These are phyloP conservation scores for Macropus fuliginosus DNA, from an alignment of 2,797 vertebrate genomes.

Conservation along the genomic window DNA sequence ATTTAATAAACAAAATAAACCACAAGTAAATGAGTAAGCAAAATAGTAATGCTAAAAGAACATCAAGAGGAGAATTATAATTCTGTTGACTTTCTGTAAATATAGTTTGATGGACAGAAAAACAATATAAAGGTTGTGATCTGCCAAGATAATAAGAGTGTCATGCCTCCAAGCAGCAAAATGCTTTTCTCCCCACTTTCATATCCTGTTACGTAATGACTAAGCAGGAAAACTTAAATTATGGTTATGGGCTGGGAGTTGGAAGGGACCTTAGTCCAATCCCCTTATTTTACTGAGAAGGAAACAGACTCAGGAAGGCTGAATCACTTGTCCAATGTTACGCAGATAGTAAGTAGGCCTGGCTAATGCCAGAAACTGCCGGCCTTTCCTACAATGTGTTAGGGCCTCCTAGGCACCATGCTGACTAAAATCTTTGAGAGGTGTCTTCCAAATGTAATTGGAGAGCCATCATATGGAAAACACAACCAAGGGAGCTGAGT, in stretches of 20 bases:
- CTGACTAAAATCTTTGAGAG: neutral
- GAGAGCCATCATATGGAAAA: neutral
- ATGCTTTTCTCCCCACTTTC: neutral
- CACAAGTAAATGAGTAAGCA: neutral
- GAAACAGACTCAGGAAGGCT: neutral
- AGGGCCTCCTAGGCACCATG: neutral
- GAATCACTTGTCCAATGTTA: neutral
- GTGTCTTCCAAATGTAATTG: neutral
- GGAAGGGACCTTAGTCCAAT: neutral
- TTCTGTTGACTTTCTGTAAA: neutral
- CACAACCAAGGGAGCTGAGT: neutral
- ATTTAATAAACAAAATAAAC: neutral
- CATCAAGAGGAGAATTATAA: neutral
- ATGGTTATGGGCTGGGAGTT: neutral
- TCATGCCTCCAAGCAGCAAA: neutral
- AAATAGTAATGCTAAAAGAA: neutral
- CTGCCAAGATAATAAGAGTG: neutral
- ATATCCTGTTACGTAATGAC: neutral
- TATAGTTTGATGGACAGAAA: neutral
- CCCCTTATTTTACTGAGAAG: neutral
- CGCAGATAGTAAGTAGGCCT: neutral
- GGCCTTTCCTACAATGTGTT: neutral
- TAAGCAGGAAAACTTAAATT: neutral
- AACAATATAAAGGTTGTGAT: neutral
- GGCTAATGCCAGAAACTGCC: neutral